These are phyloP conservation scores for Coenonympha arcania DNA, from an alignment of 2,888 invertebrate species.

Conservation along the genomic window DNA sequence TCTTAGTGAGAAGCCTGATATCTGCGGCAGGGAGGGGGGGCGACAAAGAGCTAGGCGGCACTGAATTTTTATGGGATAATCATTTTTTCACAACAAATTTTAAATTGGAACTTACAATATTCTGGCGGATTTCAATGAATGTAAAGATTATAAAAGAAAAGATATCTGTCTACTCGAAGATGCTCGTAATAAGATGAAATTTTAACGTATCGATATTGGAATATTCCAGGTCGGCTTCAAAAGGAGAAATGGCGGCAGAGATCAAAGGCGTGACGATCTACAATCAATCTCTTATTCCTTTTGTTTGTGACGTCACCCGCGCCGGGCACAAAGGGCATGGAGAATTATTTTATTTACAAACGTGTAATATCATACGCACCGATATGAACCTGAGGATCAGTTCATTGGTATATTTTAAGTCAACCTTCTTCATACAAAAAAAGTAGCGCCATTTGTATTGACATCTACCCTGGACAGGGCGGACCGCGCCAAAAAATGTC, in stretches of 20 bases:
- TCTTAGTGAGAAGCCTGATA: no score
- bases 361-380: background rate
- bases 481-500: no score
- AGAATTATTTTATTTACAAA: background rate
- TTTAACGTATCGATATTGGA: conserved; percentile 8
- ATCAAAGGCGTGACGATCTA: conserved; percentile 13
- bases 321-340: background rate
- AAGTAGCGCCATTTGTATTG: no score
- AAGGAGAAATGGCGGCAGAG: conserved; percentile 15
- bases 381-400: no score
- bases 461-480: no score
- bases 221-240: conserved; percentile 21
- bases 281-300: conserved; percentile 9
- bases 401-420: no score
- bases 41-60: no score
- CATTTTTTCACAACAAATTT: no score
- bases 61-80: no score
- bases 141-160: background rate
- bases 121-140: background rate
- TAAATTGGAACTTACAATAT: background rate
- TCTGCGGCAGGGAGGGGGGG: no score
- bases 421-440: no score
- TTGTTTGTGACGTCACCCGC: background rate
- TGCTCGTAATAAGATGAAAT: conserved; percentile 2
- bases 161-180: background rate